Base-by-base conservation (phyloP, 2,888 invertebrate species). In the Pogonocherus hispidulus region DNA sequence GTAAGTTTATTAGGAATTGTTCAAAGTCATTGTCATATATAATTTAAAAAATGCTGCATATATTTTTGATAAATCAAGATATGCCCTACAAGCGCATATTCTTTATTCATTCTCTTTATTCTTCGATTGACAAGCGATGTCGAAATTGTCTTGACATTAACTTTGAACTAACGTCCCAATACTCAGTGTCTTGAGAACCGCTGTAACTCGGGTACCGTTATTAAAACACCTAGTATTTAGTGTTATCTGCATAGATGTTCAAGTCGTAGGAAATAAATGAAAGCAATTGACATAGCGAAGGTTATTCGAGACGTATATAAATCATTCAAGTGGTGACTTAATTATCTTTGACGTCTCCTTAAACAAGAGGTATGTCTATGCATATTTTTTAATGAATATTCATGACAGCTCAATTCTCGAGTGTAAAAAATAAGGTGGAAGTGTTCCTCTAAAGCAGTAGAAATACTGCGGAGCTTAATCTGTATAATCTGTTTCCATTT, bases 321-420 rank as follows among this genome's bases (percentile, higher is more conserved):
- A 52, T 66, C 47, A 56, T 51, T 56, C 54, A 55, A 51, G 49
- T 57, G 44, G 65, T 56, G 71, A 63, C 65, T 65, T 71, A 71
- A 71, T 71, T 68, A 65, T 56, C 46, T 59, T 59, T 62, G 71
- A 71, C 71, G 60, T 57, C 16, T 57, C 63, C 52, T 54, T 59
- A 57, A 57, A 63, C 66, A 66, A 27, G 47, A 46, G 46, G 59
- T 59, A 57, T 59, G 46, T 47, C 19, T 23, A 41, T 59, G 47
- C 59, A 49, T 20, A 27, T 59, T 59, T 55, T 52, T 57, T 59
- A 19, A 59, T 59, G 59, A 59, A 59, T 59, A 59, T 59, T 59
- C 59, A 59, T 59, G 59, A 47, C 27, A 46, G 16, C 18, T 23
- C 47, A 59, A 47, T 59, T 19, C n/a, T 14, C 32, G n/a, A 1